A percentile compares a stretch with the other conserved stretches of the same genome.
Conservation (phyloP, 2,888 invertebrate species). For the Hetaerina titia region DNA sequence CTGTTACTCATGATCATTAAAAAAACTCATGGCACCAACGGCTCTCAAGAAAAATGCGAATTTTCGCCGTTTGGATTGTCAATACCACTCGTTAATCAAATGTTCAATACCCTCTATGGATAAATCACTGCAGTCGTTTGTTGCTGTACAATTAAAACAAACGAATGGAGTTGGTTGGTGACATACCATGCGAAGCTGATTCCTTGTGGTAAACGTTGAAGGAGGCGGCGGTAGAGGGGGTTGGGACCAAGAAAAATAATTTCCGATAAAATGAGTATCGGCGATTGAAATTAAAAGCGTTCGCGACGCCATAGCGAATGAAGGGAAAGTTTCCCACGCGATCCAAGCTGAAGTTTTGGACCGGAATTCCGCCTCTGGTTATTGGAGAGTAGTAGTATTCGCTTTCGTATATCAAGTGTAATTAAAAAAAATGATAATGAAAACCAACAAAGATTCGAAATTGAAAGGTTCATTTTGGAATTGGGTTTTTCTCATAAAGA, state of each 20-base stretch:
- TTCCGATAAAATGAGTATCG: not conserved
- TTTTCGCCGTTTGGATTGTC: not conserved
- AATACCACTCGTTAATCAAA: not conserved
- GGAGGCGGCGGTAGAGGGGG: not conserved
- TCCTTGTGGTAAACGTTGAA: not conserved
- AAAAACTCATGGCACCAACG: not conserved
- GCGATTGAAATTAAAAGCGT: not conserved
- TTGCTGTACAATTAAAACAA: not conserved
- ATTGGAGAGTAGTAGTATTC: not conserved
- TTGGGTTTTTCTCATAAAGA: not conserved
- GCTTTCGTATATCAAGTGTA: not conserved
- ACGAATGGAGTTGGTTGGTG: not conserved
- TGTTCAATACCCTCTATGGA: not conserved
- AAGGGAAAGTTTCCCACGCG: not conserved
- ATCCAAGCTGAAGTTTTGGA: not conserved
- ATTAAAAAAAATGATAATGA: not conserved
- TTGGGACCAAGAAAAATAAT: not conserved
- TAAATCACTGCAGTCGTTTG: not conserved
- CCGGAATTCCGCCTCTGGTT: not conserved
- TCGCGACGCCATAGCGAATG: not conserved
- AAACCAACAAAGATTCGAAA: not conserved
- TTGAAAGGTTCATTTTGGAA: not conserved
- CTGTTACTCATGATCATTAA: not conserved
- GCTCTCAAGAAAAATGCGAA: not conserved
- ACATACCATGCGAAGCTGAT: not conserved